Percentiles rank a stretch among this genome's conserved stretches.
phyloP scores from a whole-genome alignment of 2,888 invertebrate genomes.

The Dromius quadrimaculatus region DNA sequence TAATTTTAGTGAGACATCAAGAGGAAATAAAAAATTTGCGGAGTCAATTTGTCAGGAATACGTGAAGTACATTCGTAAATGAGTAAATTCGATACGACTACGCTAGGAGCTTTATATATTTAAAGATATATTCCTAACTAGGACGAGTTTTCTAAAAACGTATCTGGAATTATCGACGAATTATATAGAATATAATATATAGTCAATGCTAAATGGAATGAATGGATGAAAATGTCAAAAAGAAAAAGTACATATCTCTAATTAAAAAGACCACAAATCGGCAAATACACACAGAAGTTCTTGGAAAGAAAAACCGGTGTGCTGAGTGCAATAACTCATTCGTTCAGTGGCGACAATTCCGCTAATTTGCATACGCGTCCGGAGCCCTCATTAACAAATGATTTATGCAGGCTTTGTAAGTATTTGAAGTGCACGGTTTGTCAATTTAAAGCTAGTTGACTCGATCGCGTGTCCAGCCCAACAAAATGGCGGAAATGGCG shows the following conservation, averaged over 20 bases:
- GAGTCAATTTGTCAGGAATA: conserved; percentile 43
- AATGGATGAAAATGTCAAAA: too few relatives aligned
- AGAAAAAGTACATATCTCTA: background rate
- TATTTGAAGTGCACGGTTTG: conserved; percentile 35
- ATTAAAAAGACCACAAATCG: background rate
- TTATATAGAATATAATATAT: too few relatives aligned
- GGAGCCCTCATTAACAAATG: conserved; percentile 15
- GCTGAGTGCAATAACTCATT: conserved; percentile 20
- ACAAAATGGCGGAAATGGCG: conserved; percentile 43
- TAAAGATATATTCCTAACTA: too few relatives aligned
- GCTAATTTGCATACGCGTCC: conserved; percentile 11
- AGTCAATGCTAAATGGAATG: too few relatives aligned
- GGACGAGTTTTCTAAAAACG: too few relatives aligned
- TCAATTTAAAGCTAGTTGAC: conserved; percentile 34
- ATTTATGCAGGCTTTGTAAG: conserved; percentile 14
- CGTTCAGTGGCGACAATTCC: conserved; percentile 7
- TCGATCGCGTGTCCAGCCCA: conserved; percentile 30
- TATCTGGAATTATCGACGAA: too few relatives aligned
- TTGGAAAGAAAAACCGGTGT: background rate
- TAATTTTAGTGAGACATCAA: conserved; percentile 49
- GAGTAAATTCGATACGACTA: conserved; percentile 5
- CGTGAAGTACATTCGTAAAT: conserved; percentile 37
- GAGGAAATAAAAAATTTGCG: conserved; percentile 27
- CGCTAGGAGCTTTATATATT: conserved; percentile 13
- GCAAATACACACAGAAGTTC: background rate